phyloP scores from a whole-genome alignment of 2,888 invertebrate species.

The Ophraella communa region DNA sequence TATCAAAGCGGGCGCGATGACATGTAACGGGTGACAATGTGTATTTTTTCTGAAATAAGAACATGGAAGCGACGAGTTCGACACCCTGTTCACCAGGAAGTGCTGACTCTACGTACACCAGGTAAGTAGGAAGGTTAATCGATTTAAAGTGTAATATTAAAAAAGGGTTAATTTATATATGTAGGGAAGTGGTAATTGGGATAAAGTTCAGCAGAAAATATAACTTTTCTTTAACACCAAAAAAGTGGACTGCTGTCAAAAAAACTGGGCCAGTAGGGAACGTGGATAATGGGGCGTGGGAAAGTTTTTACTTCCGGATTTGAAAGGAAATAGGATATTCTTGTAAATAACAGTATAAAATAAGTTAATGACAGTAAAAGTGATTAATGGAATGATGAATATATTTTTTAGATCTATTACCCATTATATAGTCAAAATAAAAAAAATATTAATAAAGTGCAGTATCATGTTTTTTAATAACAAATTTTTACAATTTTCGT shows the following conservation, averaged over 20 bases:
- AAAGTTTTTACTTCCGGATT: conserved; percentile 7
- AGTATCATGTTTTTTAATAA: no score
- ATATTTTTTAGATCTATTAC: background rate
- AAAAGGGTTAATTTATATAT: background rate
- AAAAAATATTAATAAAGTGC: conserved; percentile 2
- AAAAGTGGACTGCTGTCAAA: background rate
- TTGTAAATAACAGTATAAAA: background rate
- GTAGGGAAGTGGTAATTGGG: background rate
- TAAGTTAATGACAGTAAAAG: background rate
- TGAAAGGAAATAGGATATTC: background rate
- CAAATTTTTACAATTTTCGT: no score
- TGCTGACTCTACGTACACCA: conserved; percentile 58
- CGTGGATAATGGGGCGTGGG: conserved; percentile 3
- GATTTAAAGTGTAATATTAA: conserved; percentile 2
- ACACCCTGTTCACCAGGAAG: conserved; percentile 55
- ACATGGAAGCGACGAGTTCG: conserved; percentile 59
- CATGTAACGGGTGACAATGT: conserved; percentile 38
- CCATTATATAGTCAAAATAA: background rate
- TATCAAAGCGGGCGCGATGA: conserved; percentile 29
- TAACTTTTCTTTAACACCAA: background rate
- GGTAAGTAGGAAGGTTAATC: conserved; percentile 41
- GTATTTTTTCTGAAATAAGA: conserved; percentile 31
- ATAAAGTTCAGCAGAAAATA: background rate
- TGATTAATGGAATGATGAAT: no score
- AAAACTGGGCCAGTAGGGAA: conserved; percentile 9